Evolutionary conservation across 1,140 invertebrate species (phyloP), one percentile per base, ranked within the genome.

Genomic region (Propsilocerus akamusi): DNA sequence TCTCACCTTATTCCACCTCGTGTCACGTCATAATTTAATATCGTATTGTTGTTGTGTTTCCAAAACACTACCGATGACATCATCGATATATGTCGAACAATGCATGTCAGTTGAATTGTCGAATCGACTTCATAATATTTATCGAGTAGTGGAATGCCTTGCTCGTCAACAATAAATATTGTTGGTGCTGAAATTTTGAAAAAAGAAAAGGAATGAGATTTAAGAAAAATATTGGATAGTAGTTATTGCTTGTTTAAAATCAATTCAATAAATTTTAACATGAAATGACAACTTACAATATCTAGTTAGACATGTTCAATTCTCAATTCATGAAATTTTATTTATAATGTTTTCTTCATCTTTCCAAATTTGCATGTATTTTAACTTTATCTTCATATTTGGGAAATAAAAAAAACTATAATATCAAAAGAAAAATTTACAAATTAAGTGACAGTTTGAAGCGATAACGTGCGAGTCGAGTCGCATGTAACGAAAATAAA

Each of bases 51-150:
- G 34, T 41, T 41, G 55, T 84, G 81, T 17, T 81, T 72, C 81
- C 81, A 84, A 54, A 68, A 72, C 12, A 80, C 76, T 47, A 79
- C 63, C 70, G 67, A 81, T 67, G 64, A 83, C 51, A 26, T 64
- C 61, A 85, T 71, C 53, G 73, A 76, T 61, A 80, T 78, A 62
- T 83, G 76, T 3, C 78, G 71, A 17, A 83, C 80, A 49, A 81
- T 69, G 59, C 81, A 85, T 48, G 78, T 71, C 54, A 84, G 65
- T 51, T 83, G 79, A 50, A 85, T 73, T 3, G 81, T 83, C 49
- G 78, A 82, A 56, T 83, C 81, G 0, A 79, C 80, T 59, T 85
- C 80, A 59, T 83, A 82, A 60, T 80, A 81, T 57, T 83, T 81
- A 63, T 82, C 81, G 52, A 73, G 66, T 23, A 83, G 66, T 7